Percentiles rank a stretch among this genome's conserved stretches.
Conservation (phyloP, 2,888 invertebrate species). For the Merodon equestris region DNA sequence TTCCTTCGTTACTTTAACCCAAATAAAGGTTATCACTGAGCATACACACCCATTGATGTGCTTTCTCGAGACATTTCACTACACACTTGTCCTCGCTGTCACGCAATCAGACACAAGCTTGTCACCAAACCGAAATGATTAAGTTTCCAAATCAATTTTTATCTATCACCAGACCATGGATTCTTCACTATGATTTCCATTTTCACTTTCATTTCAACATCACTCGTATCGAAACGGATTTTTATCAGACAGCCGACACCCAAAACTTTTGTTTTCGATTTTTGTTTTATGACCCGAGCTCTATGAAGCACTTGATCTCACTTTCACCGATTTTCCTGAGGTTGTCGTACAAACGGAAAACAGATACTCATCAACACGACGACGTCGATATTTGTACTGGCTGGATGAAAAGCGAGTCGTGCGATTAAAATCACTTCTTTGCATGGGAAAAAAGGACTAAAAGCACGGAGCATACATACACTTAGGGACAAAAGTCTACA, state of each 20-base stretch:
- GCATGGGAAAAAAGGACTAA: constrained; percentile 6
- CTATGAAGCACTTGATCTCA: not conserved
- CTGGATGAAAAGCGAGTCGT: constrained; percentile 10
- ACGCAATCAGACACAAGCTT: constrained; percentile 20
- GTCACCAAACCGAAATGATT: not conserved
- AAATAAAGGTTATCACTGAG: constrained; percentile 48
- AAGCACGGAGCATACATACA: no score
- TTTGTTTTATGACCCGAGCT: no score
- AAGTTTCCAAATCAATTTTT: constrained; percentile 28
- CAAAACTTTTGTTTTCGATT: constrained; percentile 4
- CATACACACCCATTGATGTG: constrained; percentile 53
- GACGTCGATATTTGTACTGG: constrained; percentile 46
- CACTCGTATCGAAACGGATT: no score
- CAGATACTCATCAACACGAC: constrained; percentile 30
- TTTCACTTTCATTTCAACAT: constrained; percentile 15
- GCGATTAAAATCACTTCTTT: not conserved
- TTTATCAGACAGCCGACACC: constrained; percentile 30
- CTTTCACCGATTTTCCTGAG: constrained; percentile 30
- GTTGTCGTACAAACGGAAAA: not conserved
- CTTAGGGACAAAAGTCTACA: no score
- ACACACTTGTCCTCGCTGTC: constrained; percentile 9
- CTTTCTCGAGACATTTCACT: constrained; percentile 9
- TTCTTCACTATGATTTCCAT: constrained; percentile 7
- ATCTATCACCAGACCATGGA: constrained; percentile 11
- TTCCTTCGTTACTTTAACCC: constrained; percentile 32